Evolutionary conservation across 2,888 invertebrate species (phyloP).

Genomic region (Euspilapteryx auroguttella): DNA sequence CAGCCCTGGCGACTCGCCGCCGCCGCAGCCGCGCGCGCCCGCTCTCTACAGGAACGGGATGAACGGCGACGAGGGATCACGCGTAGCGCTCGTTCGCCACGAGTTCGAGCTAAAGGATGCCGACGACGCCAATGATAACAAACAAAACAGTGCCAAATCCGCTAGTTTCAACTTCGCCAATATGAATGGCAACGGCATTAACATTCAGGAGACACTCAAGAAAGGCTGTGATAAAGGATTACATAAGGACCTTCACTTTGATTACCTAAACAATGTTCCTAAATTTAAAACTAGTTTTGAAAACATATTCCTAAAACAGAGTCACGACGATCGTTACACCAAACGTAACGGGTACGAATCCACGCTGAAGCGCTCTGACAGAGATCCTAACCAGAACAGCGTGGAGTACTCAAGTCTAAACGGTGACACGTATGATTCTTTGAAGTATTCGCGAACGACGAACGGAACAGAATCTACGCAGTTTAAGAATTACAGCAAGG

Average conservation of each 20-base stretch:
- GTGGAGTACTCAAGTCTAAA: constrained; percentile 46
- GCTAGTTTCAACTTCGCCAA: constrained; percentile 36
- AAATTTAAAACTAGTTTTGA: constrained; percentile 56
- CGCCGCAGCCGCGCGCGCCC: constrained; percentile 18
- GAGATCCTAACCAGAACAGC: constrained; percentile 45
- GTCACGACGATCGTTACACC: constrained; percentile 40
- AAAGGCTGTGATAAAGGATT: constrained; percentile 58
- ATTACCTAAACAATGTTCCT: constrained; percentile 55
- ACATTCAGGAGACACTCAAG: constrained; percentile 51
- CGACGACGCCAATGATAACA: constrained; percentile 30
- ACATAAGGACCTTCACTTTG: constrained; percentile 49
- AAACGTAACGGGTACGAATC: constrained; percentile 49
- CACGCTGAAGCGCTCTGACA: constrained; percentile 37
- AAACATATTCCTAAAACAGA: constrained; percentile 51
- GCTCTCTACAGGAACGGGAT: constrained; percentile 21
- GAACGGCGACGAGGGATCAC: constrained; percentile 33
- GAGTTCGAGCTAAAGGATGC: constrained; percentile 47
- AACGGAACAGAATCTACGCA: constrained; percentile 55
- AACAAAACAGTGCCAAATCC: constrained; percentile 29
- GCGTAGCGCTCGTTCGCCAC: constrained; percentile 42
- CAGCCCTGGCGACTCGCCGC: constrained; percentile 35
- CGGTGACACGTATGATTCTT: constrained; percentile 49
- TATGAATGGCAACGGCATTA: constrained; percentile 38
- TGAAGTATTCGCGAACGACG: constrained; percentile 54
- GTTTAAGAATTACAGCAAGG: constrained; percentile 51